These are phyloP conservation scores for Drosophila borborema DNA, from an alignment of 2,888 invertebrate genomes.

Conservation along the genomic window DNA sequence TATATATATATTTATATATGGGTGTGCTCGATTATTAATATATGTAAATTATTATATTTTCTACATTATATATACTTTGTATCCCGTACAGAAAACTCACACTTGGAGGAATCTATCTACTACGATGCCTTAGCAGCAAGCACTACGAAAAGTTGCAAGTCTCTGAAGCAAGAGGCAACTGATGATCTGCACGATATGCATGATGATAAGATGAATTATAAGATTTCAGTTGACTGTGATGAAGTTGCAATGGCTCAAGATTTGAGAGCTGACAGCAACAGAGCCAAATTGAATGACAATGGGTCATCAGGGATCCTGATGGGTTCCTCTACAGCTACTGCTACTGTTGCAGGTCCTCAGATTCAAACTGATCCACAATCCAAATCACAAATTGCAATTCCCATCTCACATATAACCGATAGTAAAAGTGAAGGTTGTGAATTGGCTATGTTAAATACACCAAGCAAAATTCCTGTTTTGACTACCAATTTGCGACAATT, in stretches of 20 bases:
- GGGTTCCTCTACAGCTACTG: background rate
- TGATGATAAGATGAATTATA: slow-evolving; percentile 27
- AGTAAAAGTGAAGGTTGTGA: slow-evolving; percentile 35
- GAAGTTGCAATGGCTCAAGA: slow-evolving; percentile 22
- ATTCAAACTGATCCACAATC: slow-evolving; percentile 3
- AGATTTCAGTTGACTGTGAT: slow-evolving; percentile 51
- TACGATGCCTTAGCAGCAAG: slow-evolving; percentile 92
- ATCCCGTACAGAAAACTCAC: slow-evolving; percentile 86
- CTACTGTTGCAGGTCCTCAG: slow-evolving; percentile 6
- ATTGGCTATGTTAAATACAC: slow-evolving; percentile 34
- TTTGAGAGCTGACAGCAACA: slow-evolving; percentile 4
- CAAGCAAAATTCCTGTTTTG: slow-evolving; percentile 89
- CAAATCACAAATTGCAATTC: slow-evolving; percentile 1
- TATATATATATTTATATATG: no score
- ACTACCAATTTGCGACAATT: slow-evolving; percentile 87
- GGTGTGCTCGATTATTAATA: no score
- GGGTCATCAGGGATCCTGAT: slow-evolving; percentile 1
- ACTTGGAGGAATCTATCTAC: slow-evolving; percentile 91
- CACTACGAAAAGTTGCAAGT: slow-evolving; percentile 17
- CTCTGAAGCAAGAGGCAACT: slow-evolving; percentile 22
- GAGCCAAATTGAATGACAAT: slow-evolving; percentile 35
- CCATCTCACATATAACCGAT: slow-evolving; percentile 1
- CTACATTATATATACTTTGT: background rate
- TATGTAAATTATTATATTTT: no score
- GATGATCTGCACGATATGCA: slow-evolving; percentile 17